A percentile compares a stretch with the other conserved stretches of the same genome.
phyloP scores from a whole-genome alignment of 2,888 invertebrate genomes.

The Drosophila cyrtoloma region DNA sequence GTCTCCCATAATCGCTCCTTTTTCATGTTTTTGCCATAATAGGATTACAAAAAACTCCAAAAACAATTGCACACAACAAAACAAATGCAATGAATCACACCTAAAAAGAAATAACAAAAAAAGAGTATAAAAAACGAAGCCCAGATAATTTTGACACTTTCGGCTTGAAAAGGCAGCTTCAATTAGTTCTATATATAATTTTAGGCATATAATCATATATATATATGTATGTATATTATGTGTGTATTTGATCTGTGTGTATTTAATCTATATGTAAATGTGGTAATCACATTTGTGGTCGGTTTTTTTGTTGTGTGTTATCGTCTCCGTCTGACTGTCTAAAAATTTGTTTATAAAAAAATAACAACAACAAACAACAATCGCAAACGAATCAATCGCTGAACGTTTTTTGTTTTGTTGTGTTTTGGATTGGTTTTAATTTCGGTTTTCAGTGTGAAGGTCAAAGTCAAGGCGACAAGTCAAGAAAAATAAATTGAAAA shows the following conservation, averaged over 20 bases:
- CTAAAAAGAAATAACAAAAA: constrained; percentile 12
- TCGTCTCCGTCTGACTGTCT: constrained; percentile 38
- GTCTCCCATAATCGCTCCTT: constrained; percentile 21
- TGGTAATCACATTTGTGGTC: constrained; percentile 39
- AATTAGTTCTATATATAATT: constrained; percentile 40
- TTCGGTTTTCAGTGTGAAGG: constrained; percentile 73
- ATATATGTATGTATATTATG: not conserved
- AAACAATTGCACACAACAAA: constrained; percentile 4
- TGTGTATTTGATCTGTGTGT: constrained; percentile 4
- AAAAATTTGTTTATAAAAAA: constrained; percentile 63
- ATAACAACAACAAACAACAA: constrained; percentile 18
- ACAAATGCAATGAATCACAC: constrained; percentile 37
- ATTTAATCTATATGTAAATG: constrained; percentile 41
- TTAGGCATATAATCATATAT: not conserved
- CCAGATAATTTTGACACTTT: constrained; percentile 47
- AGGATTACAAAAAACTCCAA: constrained; percentile 28
- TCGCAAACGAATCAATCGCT: constrained; percentile 14
- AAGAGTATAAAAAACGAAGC: constrained; percentile 5
- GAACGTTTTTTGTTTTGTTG: constrained; percentile 20
- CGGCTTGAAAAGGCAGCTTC: constrained; percentile 26
- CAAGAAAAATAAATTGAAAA: constrained; percentile 14
- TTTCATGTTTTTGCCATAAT: constrained; percentile 37
- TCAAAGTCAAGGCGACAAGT: constrained; percentile 61
- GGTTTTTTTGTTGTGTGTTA: constrained; percentile 27
- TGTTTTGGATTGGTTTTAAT: constrained; percentile 60